Percentiles rank a stretch among this genome's conserved stretches.
These are phyloP conservation scores for Neomorphus geoffroyi DNA, from an alignment of 2,797 vertebrate species.

Conservation along the genomic window DNA sequence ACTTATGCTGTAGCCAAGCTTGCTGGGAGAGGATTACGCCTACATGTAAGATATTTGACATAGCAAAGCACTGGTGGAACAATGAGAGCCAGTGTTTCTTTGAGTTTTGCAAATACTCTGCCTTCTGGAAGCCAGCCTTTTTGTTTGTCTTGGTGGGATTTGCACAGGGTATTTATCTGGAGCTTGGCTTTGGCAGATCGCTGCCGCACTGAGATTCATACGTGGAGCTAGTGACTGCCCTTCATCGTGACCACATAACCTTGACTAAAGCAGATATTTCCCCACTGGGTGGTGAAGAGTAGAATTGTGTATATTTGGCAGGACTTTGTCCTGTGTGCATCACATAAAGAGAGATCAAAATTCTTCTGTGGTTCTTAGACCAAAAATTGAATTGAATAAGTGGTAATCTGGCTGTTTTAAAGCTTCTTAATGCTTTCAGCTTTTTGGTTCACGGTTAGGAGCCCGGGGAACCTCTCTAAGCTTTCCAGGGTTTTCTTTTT, in stretches of 20 bases:
- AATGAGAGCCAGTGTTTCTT: conserved; percentile 46
- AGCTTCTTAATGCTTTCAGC: conserved; percentile 5
- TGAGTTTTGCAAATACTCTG: conserved; percentile 10
- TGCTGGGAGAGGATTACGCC: conserved; percentile 12
- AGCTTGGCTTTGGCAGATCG: neutral
- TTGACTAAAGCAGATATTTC: neutral
- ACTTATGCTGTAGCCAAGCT: neutral
- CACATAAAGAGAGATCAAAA: neutral
- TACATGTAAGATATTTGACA: conserved; percentile 3
- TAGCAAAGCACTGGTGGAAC: conserved; percentile 22
- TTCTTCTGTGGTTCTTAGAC: too few species aligned
- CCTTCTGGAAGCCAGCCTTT: conserved; percentile 32
- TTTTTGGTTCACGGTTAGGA: neutral
- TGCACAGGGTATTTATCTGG: neutral
- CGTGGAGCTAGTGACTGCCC: neutral
- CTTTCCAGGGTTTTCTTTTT: neutral
- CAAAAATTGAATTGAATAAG: too few species aligned
- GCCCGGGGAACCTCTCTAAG: neutral
- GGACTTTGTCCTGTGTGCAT: neutral
- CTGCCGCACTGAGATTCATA: neutral
- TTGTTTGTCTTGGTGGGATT: conserved; percentile 53
- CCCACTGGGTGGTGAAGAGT: neutral
- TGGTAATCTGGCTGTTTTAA: neutral
- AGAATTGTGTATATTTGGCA: neutral
- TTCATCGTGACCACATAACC: neutral